Evolutionary conservation across 2,797 vertebrate species (phyloP).

Genomic region (Pangasius macronema): DNA sequence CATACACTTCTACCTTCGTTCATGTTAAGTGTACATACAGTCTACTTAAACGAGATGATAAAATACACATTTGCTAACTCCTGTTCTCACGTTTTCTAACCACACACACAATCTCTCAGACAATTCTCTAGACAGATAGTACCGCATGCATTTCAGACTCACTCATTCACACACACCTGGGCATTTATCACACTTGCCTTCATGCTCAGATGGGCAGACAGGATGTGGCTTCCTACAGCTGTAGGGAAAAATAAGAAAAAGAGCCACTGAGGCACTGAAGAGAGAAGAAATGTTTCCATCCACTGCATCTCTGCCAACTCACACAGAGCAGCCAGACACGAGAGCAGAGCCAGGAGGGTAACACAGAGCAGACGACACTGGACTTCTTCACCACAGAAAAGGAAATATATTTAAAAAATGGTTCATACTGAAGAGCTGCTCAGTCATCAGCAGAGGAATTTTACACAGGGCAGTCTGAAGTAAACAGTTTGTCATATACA

Average conservation of each 20-base stretch:
- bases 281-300: conserved; percentile 50
- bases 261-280: not conserved
- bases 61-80: not conserved
- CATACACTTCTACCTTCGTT: not conserved
- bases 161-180: conserved; percentile 21
- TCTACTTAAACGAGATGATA: not conserved
- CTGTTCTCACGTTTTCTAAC: not conserved
- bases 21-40: not conserved
- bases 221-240: conserved; percentile 54
- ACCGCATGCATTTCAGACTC: not conserved
- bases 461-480: conserved; percentile 93
- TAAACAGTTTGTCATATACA: conserved; percentile 60
- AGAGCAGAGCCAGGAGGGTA: conserved; percentile 42
- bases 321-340: conserved; percentile 21
- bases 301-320: conserved; percentile 43
- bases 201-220: conserved; percentile 27
- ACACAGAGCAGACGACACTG: conserved; percentile 46
- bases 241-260: conserved; percentile 39
- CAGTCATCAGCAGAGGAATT: conserved; percentile 88
- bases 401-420: conserved; percentile 95
- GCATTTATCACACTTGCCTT: conserved; percentile 28
- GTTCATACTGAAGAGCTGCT: conserved; percentile 90
- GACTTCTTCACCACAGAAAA: conserved; percentile 92
- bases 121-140: not conserved
- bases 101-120: not conserved